Conservation (phyloP, 2,797 vertebrate genomes). For the Antennarius maculatus region DNA sequence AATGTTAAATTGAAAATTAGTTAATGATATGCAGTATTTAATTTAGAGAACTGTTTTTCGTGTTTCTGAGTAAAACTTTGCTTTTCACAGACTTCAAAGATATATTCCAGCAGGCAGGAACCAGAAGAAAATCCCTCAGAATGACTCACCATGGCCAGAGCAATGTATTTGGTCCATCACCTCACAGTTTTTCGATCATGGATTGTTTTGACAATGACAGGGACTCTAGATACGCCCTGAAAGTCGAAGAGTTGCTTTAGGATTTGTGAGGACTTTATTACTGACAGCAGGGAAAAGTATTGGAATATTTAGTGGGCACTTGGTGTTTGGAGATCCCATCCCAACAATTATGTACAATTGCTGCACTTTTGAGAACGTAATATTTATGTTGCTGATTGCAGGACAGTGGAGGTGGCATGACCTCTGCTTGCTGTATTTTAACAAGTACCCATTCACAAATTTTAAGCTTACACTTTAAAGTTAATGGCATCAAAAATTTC, state of each 20-base stretch:
- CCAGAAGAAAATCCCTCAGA: constrained; percentile 39
- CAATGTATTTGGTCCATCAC: constrained; percentile 53
- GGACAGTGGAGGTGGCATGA: constrained; percentile 63
- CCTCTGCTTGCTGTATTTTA: constrained; percentile 32
- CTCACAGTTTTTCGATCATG: constrained; percentile 54
- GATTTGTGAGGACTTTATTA: constrained; percentile 64
- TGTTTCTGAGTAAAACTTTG: constrained; percentile 10
- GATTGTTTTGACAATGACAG: constrained; percentile 71
- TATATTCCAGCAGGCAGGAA: constrained; percentile 53
- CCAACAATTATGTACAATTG: constrained; percentile 51
- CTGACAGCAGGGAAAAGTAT: constrained; percentile 67
- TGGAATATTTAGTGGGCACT: constrained; percentile 52
- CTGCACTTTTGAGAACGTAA: constrained; percentile 76
- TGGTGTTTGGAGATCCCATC: constrained; percentile 16
- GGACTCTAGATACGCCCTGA: constrained; percentile 72
- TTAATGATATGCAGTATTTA: not conserved
- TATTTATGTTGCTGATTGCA: constrained; percentile 69
- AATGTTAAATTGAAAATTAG: no score
- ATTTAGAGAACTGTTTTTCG: not conserved
- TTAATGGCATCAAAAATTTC: constrained; percentile 31
- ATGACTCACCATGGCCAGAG: constrained; percentile 68
- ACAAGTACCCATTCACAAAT: constrained; percentile 30
- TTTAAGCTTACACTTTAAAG: constrained; percentile 31
- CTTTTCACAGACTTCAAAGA: constrained; percentile 70
- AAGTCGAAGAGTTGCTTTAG: constrained; percentile 74